Conservation (phyloP, 2,888 invertebrate species). For the Hyalella azteca region DNA sequence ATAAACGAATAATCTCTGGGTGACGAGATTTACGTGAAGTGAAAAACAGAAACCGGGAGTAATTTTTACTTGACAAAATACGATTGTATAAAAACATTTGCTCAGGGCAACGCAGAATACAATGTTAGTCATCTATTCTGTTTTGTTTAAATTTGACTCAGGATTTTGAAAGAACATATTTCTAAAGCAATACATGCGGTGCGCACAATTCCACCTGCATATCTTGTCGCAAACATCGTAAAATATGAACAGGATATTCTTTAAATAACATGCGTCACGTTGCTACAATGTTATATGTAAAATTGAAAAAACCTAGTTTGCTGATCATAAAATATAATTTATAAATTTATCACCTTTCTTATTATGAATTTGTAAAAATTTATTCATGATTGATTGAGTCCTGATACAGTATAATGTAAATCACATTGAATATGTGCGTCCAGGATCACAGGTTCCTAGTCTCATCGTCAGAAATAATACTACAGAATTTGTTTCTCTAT, state of each 20-base stretch:
- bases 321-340: too few relatives aligned
- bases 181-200: background rate
- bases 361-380: too few relatives aligned
- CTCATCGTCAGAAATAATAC: too few relatives aligned
- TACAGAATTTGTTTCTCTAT: too few relatives aligned
- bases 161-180: background rate
- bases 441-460: too few relatives aligned
- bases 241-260: too few relatives aligned
- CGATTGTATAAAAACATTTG: conserved; percentile 22
- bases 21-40: background rate
- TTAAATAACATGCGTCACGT: background rate
- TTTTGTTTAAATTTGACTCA: background rate
- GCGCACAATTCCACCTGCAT: background rate
- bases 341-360: too few relatives aligned
- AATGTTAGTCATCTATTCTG: background rate
- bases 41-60: background rate
- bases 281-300: background rate
- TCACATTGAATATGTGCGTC: too few relatives aligned
- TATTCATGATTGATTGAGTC: too few relatives aligned
- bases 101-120: background rate
- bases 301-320: too few relatives aligned
- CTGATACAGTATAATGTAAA: too few relatives aligned
- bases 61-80: conserved; percentile 33
- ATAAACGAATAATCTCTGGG: too few relatives aligned
- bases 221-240: background rate